Evolutionary conservation across 2,113 vertebrate genomes (phyloP).

Genomic region (Gorsachius goisagi): DNA sequence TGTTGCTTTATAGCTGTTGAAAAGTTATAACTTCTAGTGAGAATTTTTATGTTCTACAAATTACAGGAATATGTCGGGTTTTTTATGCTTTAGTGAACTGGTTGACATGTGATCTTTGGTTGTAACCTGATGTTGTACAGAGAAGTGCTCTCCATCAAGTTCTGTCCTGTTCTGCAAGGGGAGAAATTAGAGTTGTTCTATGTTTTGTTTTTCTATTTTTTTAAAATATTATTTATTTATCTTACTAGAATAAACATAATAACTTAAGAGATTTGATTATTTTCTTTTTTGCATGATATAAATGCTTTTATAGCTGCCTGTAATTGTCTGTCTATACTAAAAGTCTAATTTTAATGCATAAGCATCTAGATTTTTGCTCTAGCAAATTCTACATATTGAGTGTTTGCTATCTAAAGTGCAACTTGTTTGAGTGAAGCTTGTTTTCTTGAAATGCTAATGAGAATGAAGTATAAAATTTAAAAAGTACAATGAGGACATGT

Average conservation of each 20-base stretch:
- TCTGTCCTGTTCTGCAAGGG: not conserved
- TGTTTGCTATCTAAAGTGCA: not conserved
- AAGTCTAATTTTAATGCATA: not conserved
- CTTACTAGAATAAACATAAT: not conserved
- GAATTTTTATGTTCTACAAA: not conserved
- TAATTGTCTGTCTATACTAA: not conserved
- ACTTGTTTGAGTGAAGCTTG: not conserved
- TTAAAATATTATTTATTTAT: not conserved
- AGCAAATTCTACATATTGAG: not conserved
- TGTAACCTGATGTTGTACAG: not conserved
- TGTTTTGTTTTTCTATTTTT: not conserved
- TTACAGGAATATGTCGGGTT: not conserved
- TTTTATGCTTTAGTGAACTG: not conserved
- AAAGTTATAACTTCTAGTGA: not conserved
- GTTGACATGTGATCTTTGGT: not conserved
- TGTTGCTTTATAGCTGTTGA: not conserved
- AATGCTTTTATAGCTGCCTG: not conserved
- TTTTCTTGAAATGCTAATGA: not conserved
- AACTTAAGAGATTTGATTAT: not conserved
- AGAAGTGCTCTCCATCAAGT: not conserved
- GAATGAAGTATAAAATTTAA: not conserved
- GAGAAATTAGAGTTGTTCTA: not conserved
- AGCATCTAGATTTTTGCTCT: not conserved
- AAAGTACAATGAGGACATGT: not conserved
- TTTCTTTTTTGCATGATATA: not conserved